phyloP scores from a whole-genome alignment of 2,797 vertebrate genomes.

The Chiroxiphia lanceolata region DNA sequence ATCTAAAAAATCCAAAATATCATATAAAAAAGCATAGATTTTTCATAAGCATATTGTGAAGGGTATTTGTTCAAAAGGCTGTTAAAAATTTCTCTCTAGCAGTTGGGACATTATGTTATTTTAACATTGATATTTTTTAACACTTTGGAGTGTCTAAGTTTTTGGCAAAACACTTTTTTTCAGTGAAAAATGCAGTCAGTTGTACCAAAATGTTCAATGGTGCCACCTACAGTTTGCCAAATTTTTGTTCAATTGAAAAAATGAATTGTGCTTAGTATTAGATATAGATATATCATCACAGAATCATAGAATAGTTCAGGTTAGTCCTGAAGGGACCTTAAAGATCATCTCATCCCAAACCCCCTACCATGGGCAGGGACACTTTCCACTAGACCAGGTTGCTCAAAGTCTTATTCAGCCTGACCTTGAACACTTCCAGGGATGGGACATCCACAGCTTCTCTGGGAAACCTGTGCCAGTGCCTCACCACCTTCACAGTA shows the following conservation, averaged over 20 bases:
- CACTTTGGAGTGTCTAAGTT: neutral
- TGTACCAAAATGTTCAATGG: neutral
- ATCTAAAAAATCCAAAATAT: neutral
- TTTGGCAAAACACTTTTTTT: neutral
- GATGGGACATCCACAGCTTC: neutral
- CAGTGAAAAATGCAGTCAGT: neutral
- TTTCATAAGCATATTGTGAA: neutral
- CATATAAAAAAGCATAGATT: neutral
- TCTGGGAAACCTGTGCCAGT: neutral
- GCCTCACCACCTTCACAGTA: accelerated
- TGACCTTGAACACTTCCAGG: neutral
- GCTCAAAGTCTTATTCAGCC: accelerated
- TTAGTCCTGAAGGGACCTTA: neutral
- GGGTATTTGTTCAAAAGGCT: neutral
- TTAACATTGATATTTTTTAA: neutral
- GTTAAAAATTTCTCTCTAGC: neutral
- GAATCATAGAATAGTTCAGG: neutral
- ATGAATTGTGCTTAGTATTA: accelerated
- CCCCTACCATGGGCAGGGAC: accelerated
- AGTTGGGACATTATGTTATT: neutral
- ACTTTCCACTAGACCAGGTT: accelerated
- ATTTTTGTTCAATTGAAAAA: neutral
- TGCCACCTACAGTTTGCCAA: constrained; percentile 2
- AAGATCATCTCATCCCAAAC: neutral
- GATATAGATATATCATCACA: neutral